phyloP scores from a whole-genome alignment of 1,140 invertebrate genomes.

The Psilanteris sp. region DNA sequence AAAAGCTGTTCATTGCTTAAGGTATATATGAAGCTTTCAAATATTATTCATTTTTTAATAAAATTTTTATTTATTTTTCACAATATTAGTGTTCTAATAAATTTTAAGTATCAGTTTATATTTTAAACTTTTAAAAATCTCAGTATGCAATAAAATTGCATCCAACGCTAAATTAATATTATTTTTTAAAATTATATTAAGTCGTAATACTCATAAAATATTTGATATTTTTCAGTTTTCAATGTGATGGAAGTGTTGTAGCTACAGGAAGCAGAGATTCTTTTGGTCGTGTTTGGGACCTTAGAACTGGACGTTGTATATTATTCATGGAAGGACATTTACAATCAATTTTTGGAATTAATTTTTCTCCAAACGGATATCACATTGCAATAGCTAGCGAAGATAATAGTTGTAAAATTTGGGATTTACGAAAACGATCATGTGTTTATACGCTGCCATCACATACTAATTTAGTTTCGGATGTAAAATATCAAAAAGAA shows the following conservation, averaged over 20 bases:
- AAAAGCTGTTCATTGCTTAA: conserved; percentile 95
- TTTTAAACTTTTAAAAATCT: too few species aligned
- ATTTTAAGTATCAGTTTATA: too few species aligned
- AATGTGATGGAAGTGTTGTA: conserved; percentile 95
- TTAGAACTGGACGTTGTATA: conserved; percentile 97
- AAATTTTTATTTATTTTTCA: too few species aligned
- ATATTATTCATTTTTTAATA: too few species aligned
- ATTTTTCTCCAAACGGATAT: conserved; percentile 96
- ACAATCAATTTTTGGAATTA: conserved; percentile 92
- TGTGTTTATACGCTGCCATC: conserved; percentile 97
- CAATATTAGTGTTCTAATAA: too few species aligned
- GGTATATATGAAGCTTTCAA: too few species aligned
- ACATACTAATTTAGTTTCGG: conserved; percentile 94
- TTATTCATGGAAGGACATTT: conserved; percentile 99
- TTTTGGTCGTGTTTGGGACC: conserved; percentile 98
- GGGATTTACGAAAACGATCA: conserved; percentile 94
- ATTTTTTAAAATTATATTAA: too few species aligned
- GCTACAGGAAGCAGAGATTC: conserved; percentile 96
- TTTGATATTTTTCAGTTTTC: too few species aligned
- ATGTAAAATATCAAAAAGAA: conserved; percentile 92
- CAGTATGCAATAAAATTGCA: too few species aligned
- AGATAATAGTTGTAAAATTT: conserved; percentile 96
- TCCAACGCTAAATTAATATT: too few species aligned
- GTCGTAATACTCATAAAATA: too few species aligned
- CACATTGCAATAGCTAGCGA: conserved; percentile 96